Evolutionary conservation across 2,113 vertebrate species (phyloP).

Genomic region (Notarius quadriscutis): DNA sequence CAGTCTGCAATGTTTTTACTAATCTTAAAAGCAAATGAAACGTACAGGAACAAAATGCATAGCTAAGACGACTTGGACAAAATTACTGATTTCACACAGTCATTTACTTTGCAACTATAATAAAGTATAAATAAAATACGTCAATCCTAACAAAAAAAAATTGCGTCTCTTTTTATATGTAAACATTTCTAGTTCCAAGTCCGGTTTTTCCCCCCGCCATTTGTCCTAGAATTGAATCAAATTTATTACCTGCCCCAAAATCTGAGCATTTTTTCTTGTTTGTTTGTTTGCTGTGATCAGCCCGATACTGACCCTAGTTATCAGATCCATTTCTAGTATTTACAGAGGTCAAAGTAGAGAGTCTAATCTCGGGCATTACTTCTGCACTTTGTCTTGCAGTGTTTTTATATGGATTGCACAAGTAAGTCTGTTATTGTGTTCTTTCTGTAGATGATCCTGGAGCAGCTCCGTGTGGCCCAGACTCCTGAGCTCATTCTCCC

Average conservation of each 20-base stretch:
- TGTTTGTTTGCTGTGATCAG: background rate
- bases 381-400: background rate
- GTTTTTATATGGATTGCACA: background rate
- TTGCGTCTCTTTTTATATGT: background rate
- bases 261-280: too few relatives aligned
- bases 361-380: background rate
- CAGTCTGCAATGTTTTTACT: background rate
- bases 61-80: background rate
- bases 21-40: background rate
- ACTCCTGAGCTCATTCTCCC: conserved; percentile 49
- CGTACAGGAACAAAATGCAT: background rate
- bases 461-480: conserved; percentile 55
- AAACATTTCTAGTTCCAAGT: background rate
- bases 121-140: background rate
- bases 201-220: background rate
- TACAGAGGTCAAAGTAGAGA: background rate
- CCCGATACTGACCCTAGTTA: background rate
- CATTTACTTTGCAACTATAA: background rate
- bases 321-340: background rate
- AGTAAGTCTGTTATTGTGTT: background rate
- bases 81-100: background rate
- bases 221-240: background rate
- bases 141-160: background rate
- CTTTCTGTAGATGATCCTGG: conserved; percentile 66
- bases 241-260: too few relatives aligned